Evolutionary conservation across 2,888 invertebrate genomes (phyloP), one percentile per base, ranked within the genome.

Genomic region (Papilio gigon): DNA sequence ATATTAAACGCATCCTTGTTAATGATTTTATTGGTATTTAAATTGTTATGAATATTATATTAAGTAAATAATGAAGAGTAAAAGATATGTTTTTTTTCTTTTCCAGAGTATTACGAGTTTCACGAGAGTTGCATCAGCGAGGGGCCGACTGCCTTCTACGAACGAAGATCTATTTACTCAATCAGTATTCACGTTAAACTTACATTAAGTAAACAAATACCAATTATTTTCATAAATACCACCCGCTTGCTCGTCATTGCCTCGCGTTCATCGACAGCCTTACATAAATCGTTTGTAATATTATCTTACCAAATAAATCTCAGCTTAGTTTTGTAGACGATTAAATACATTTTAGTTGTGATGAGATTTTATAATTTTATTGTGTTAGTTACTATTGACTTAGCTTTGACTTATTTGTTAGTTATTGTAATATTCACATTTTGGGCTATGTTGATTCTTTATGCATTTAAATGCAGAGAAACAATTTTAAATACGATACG

Each of bases 141-240:
- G 83, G 80, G 80, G 82, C 82, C 82, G 78, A 79, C 84, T 80
- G 82, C 82, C 84, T 83, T 80, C 76, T 84, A 79, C 88, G 89
- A 89, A 89, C 79, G 84, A 88, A 88, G 90, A 90, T 90, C 90
- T 90, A 87, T 88, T 85, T 87, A 87, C 84, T 84, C 82, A 84
- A 90, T 89, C 91, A 91, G 91, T 91, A 91, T 91, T 91, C 87
- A 83, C 86, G 83, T 83, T 84, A 85, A 89, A 89, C 86, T 85
- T 90, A 80, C 76, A 59, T 50, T 67, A 62, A 53, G 67, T 59
- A 61, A 60, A 69, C 50, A 71, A 71, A 58, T 71, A 56, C 42
- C 62, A 63, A 62, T 71, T 65, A 53, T 70, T 58, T 62, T 68
- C 50, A 53, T 47, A 84, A 80, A 77, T 79, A 79, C 78, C 83